Percentiles rank a stretch among this genome's conserved stretches.
Conservation (phyloP, 2,113 vertebrate genomes). For the Grallaria varia region DNA sequence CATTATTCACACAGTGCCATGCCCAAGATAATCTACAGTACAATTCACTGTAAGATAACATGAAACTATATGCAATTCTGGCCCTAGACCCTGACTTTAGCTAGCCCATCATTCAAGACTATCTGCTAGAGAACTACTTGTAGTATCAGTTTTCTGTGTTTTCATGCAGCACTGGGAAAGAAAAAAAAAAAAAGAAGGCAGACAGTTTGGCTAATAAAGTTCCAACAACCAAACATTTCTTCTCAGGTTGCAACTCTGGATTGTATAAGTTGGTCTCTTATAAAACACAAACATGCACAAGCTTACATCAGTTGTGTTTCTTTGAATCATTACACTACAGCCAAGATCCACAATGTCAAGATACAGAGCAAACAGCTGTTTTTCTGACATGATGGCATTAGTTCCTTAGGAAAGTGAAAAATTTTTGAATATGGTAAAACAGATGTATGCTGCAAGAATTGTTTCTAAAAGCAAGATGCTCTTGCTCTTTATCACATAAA, state of each 20-base stretch:
- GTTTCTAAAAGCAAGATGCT: neutral
- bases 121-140: neutral
- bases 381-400: neutral
- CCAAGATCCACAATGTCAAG: neutral
- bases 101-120: neutral
- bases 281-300: neutral
- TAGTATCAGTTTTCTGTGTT: neutral
- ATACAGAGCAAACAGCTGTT: neutral
- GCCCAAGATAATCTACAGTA: neutral
- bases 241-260: neutral
- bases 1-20: neutral
- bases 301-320: neutral
- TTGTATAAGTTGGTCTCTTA: neutral
- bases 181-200: neutral
- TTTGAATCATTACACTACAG: neutral
- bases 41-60: neutral
- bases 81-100: neutral
- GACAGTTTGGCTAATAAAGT: neutral
- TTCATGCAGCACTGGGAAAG: neutral
- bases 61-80: neutral
- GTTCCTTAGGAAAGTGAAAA: neutral
- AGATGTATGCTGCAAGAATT: neutral
- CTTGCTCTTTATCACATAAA: neutral
- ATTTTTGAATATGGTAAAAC: neutral
- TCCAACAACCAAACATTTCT: neutral